Conservation (phyloP, 1,140 invertebrate genomes). For the Anastatus disparis region DNA sequence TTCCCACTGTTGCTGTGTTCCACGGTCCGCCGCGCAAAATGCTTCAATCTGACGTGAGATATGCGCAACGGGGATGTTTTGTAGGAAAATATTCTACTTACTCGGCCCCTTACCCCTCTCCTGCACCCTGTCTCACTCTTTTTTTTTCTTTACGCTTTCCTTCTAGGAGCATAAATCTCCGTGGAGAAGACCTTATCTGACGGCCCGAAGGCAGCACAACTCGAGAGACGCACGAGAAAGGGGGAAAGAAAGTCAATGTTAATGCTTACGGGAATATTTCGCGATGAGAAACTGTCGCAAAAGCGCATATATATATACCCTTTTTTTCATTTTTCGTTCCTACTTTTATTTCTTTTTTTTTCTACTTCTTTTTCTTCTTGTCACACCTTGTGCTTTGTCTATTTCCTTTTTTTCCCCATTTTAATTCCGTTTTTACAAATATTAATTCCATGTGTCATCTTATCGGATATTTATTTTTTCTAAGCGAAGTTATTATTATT, state of each 20-base stretch:
- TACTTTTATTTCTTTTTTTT: too few relatives aligned
- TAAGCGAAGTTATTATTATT: too few relatives aligned
- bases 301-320: too few relatives aligned
- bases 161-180: slow-evolving; percentile 29
- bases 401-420: background rate
- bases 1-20: background rate
- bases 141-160: background rate
- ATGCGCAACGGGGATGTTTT: slow-evolving; percentile 36
- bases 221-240: background rate
- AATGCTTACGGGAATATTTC: slow-evolving; percentile 27
- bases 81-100: slow-evolving; percentile 33
- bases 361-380: background rate
- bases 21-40: slow-evolving; percentile 26
- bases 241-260: slow-evolving; percentile 18
- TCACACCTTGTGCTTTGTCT: background rate
- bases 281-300: slow-evolving; percentile 4
- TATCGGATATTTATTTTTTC: background rate
- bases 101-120: background rate
- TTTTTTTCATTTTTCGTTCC: slow-evolving; percentile 15
- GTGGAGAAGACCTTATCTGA: slow-evolving; percentile 33
- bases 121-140: background rate
- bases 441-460: background rate
- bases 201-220: background rate
- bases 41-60: slow-evolving; percentile 43
- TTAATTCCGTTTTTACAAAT: background rate